Percentiles rank a stretch among this genome's conserved stretches.
These are phyloP conservation scores for Patella caerulea DNA, from an alignment of 2,888 invertebrate genomes.

Conservation along the genomic window DNA sequence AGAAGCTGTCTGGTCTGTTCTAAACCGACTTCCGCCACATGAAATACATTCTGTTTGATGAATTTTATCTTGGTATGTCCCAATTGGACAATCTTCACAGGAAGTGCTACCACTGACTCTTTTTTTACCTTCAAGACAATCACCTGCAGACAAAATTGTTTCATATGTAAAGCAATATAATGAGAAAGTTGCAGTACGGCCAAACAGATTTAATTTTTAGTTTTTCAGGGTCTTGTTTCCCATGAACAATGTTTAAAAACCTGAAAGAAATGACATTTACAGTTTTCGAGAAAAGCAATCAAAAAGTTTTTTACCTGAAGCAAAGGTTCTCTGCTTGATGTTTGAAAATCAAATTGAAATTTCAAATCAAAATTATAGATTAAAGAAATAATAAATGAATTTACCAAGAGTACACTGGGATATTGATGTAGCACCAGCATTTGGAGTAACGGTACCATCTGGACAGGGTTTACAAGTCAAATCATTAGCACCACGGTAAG, in stretches of 20 bases:
- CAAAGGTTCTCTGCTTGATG: too few relatives aligned
- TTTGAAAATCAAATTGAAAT: too few relatives aligned
- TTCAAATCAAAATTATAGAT: too few relatives aligned
- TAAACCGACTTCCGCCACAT: conserved; percentile 40
- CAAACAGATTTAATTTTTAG: too few relatives aligned
- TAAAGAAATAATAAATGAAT: neutral
- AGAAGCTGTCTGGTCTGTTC: conserved; percentile 69
- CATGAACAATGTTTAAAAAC: too few relatives aligned
- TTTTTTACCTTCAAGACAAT: conserved; percentile 17
- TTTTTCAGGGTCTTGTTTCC: too few relatives aligned
- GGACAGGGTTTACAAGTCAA: conserved; percentile 14
- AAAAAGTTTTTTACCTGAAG: too few relatives aligned
- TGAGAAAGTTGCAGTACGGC: too few relatives aligned
- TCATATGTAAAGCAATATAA: too few relatives aligned
- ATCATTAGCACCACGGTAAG: conserved; percentile 6
- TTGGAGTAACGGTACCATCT: conserved; percentile 1
- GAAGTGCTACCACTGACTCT: neutral
- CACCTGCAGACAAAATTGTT: conserved; percentile 4
- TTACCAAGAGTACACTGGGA: conserved; percentile 18
- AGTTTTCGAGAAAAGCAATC: too few relatives aligned
- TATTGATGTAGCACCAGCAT: neutral
- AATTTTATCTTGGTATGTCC: conserved; percentile 12
- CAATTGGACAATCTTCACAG: conserved; percentile 16
- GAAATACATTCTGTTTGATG: conserved; percentile 17
- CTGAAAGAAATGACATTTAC: too few relatives aligned